A percentile compares a stretch with the other conserved stretches of the same genome.
Conservation (phyloP, 2,888 invertebrate genomes). For the Rhogogaster chlorosoma region DNA sequence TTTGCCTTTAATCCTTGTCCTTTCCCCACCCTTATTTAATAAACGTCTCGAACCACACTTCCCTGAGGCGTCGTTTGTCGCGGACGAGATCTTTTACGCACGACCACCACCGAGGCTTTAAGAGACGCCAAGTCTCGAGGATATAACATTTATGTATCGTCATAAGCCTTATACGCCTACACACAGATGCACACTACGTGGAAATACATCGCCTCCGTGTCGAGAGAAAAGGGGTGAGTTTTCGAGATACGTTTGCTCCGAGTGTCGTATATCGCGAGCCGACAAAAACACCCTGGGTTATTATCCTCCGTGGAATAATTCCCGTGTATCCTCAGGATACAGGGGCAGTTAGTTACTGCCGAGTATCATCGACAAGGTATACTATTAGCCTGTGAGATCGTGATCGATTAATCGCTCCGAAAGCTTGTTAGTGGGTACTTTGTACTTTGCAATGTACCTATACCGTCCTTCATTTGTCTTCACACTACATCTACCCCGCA, state of each 20-base stretch:
- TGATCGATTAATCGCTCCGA: not conserved
- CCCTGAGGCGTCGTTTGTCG: constrained; percentile 52
- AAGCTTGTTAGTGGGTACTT: constrained; percentile 1
- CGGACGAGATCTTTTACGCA: constrained; percentile 42
- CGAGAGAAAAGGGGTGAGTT: not conserved
- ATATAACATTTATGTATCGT: not conserved
- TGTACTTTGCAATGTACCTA: not conserved
- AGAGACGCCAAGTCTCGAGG: constrained; percentile 12
- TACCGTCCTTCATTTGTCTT: not conserved
- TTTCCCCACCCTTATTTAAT: constrained; percentile 53
- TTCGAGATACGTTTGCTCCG: not conserved
- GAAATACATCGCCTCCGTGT: not conserved
- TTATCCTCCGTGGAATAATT: not conserved
- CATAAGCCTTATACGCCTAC: not conserved
- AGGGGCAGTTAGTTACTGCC: not conserved
- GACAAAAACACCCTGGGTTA: not conserved
- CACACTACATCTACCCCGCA: not conserved
- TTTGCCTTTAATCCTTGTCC: constrained; percentile 55
- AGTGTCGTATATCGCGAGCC: not conserved
- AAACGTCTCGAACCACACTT: constrained; percentile 53
- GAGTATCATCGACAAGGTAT: constrained; percentile 3
- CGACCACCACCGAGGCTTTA: not conserved
- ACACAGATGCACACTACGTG: not conserved
- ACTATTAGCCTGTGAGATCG: not conserved
- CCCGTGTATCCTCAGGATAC: not conserved